phyloP scores from a whole-genome alignment of 37 sponge, comb jelly and placozoan genomes.

The Beroe forskalii region DNA sequence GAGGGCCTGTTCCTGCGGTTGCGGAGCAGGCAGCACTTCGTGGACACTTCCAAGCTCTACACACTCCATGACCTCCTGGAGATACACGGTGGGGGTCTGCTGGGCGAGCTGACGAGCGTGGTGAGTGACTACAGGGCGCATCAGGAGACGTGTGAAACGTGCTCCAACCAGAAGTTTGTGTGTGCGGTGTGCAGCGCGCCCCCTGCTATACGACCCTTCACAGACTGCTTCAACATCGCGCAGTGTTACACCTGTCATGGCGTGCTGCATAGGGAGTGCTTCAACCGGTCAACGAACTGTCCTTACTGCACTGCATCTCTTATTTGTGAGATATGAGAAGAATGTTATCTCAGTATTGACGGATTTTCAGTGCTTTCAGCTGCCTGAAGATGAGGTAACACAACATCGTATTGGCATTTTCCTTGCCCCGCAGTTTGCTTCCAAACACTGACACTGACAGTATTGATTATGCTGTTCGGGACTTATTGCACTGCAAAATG shows the following conservation, averaged over 20 bases:
- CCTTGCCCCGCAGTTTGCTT: too few species aligned
- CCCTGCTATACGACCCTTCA: slow-evolving; percentile 26
- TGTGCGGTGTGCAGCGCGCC: slow-evolving; percentile 40
- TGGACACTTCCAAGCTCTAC: slow-evolving; percentile 74
- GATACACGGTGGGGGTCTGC: slow-evolving; percentile 70
- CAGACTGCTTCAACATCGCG: slow-evolving; percentile 17
- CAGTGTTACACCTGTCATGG: slow-evolving; percentile 42
- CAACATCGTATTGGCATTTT: too few species aligned
- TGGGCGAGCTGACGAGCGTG: slow-evolving; percentile 70
- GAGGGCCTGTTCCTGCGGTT: slow-evolving; percentile 70
- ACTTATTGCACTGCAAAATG: too few species aligned
- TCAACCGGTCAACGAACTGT: slow-evolving; percentile 4
- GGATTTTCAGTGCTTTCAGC: too few species aligned
- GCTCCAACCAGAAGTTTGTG: slow-evolving; percentile 39
- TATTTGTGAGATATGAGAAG: background rate
- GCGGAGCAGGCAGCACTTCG: slow-evolving; percentile 70
- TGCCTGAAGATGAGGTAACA: too few species aligned
- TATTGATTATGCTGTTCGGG: too few species aligned
- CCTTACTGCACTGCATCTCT: slow-evolving; percentile 51
- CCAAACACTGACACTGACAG: too few species aligned
- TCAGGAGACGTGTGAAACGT: background rate
- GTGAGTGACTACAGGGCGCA: background rate
- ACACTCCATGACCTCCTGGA: slow-evolving; percentile 75
- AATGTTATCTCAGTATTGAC: too few species aligned
- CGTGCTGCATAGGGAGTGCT: slow-evolving; percentile 3